Base-by-base conservation (phyloP, 1,140 invertebrate genomes). In the Trichonephila clavata region DNA sequence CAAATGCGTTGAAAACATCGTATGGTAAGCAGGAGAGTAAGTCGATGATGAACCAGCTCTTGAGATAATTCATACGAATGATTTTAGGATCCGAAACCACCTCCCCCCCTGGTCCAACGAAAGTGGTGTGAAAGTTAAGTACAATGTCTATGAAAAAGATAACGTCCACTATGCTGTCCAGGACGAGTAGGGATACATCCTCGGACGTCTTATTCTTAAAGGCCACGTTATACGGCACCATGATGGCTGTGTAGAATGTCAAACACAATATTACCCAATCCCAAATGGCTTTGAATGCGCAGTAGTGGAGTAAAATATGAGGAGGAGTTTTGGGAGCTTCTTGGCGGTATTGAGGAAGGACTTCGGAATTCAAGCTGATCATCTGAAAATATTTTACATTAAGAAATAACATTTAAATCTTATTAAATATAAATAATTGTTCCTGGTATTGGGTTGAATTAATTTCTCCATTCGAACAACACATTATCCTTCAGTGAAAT, bases 111-210 rank as follows among this genome's bases (percentile, higher is more conserved):
- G 99, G 98, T 59, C 99, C 95, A 94, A 99, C 99, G 96, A 99
- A 99, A 89, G 99, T 99, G 93, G 99, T 99, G 96, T 99, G 99
- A 96, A 99, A 99, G 97, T 99, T 99, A 95, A 99, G 97, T 95
- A 99, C 98, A 96, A 99, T 99, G 96, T 99, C 99, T 96, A 99
- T 99, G 97, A 99, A 99, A 97, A 99, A 99, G 95, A 99, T 99
- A 91, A 99, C 99, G 96, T 99, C 99, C 94, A 99, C 99, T 95
- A 99, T 99, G 94, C 98, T 99, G 96, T 99, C 98, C 95, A 99
- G 98, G 94, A 99, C 98, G 93, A 99, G 97, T 81, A 99, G 97
- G 94, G 98, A 98, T 83, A 99, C 98, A 96, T 99, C 99, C 96
- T 99, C 99, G 96, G 99, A 99, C 93, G 98, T 99, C 96, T 99